phyloP scores from a whole-genome alignment of 2,797 vertebrate genomes.

The Chrysolophus pictus region DNA sequence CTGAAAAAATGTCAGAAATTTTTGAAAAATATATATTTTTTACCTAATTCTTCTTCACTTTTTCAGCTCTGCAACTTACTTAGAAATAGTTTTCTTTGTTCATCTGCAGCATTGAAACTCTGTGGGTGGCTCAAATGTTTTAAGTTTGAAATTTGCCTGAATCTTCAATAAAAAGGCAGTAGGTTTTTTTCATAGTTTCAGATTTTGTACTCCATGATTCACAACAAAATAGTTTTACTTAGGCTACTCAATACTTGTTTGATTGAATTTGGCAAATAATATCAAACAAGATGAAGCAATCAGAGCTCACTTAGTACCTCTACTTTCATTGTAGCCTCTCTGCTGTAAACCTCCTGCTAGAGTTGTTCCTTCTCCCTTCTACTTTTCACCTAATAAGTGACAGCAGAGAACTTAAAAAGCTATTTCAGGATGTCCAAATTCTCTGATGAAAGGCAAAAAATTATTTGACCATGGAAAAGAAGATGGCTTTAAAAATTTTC shows the following conservation, averaged over 20 bases:
- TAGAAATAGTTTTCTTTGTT: not conserved
- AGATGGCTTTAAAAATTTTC: not conserved
- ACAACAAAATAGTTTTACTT: not conserved
- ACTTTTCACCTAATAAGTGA: not conserved
- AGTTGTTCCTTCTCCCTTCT: not conserved
- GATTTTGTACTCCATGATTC: not conserved
- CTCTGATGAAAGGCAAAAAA: not conserved
- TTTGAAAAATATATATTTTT: not conserved
- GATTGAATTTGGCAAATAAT: not conserved
- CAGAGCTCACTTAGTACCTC: not conserved
- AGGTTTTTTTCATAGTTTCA: not conserved
- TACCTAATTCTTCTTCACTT: not conserved
- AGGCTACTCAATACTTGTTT: not conserved
- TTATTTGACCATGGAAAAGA: not conserved
- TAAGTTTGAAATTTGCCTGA: not conserved
- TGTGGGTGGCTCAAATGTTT: not conserved
- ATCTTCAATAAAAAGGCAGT: not conserved
- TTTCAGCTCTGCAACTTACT: not conserved
- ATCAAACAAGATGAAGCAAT: not conserved
- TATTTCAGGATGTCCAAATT: not conserved
- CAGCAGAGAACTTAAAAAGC: not conserved
- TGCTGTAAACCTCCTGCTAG: not conserved
- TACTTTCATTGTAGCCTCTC: not conserved
- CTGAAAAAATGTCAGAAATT: not conserved
- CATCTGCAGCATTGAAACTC: not conserved